Evolutionary conservation across 2,888 invertebrate species (phyloP), one percentile per base, ranked within the genome.

Genomic region (Drosophila diplacantha): DNA sequence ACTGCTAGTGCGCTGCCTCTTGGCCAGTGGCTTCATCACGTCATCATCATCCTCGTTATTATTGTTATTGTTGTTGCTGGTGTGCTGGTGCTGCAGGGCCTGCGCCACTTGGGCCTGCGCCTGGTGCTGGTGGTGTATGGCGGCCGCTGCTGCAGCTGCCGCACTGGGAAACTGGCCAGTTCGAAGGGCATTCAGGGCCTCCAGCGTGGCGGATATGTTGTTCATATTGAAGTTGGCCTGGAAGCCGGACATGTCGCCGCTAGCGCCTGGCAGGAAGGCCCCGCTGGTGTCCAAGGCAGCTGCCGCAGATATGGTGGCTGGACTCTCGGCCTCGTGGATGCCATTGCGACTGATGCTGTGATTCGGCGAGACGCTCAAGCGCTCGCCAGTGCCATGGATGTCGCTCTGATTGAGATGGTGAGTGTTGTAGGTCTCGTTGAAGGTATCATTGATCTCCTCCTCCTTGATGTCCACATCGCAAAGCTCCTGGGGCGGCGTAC

Each of bases 381-480:
- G 84, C 43, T 85, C 87, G 29, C 79, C 79, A 46, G 76, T 74
- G 44, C 68, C 52, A 41, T 73, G 69, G 0, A 79, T 68, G 31
- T 86, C 85, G 32, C 32, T 69, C 50, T 65, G 65, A 68, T 58
- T 83, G 61, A 81, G 83, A 52, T 49, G 50, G 26, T 62, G 63
- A 64, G 83, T 81, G 53, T 86, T 85, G 57, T 76, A 86, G 41
- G 79, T 79, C 43, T 88, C 87, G 41, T 85, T 86, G 51, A 84
- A 84, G 62, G 79, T 82, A 56, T 88, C 87, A 61, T 79, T 85
- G 29, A 73, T 85, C 71, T 86, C 85, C 71, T 87, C 88, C 64
- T 86, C 86, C 63, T 88, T 88, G 50, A 88, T 87, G 62, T 88
- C 88, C 70, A 87, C 85, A 67, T 88, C 88, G 68, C 88, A 88